Evolutionary conservation across 2,888 invertebrate genomes (phyloP).

Genomic region (Amiota minor): DNA sequence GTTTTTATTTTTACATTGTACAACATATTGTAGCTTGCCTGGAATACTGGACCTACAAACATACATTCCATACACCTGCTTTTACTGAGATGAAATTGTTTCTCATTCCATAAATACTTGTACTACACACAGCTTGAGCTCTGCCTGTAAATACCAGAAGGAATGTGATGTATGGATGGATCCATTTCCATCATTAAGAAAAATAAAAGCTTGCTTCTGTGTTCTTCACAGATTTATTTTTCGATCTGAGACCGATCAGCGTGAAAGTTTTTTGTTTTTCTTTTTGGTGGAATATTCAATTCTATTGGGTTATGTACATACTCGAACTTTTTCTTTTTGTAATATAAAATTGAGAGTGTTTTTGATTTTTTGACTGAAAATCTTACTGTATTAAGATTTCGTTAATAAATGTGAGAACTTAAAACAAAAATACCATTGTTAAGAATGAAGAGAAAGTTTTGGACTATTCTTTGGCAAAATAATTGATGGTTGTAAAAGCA

Average conservation of each 20-base stretch:
- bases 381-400: not conserved
- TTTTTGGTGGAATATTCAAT: too few relatives aligned
- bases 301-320: too few relatives aligned
- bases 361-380: not conserved
- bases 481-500: too few relatives aligned
- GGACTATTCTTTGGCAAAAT: too few relatives aligned
- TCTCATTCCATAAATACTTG: too few relatives aligned
- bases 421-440: not conserved
- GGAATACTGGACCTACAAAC: too few relatives aligned
- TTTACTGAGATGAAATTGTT: too few relatives aligned
- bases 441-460: not conserved
- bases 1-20: too few relatives aligned
- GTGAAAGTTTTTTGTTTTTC: not conserved
- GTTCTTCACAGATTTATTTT: not conserved
- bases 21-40: too few relatives aligned
- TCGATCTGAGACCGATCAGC: not conserved
- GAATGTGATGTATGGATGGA: not conserved
- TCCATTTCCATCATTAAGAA: not conserved
- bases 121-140: too few relatives aligned
- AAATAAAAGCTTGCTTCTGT: slow-evolving; percentile 15
- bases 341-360: slow-evolving; percentile 1
- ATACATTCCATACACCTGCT: too few relatives aligned
- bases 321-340: too few relatives aligned
- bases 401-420: not conserved
- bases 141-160: not conserved